Percentiles rank a stretch among this genome's conserved stretches.
phyloP scores from a whole-genome alignment of 2,113 vertebrate species.

The Tyto alba region DNA sequence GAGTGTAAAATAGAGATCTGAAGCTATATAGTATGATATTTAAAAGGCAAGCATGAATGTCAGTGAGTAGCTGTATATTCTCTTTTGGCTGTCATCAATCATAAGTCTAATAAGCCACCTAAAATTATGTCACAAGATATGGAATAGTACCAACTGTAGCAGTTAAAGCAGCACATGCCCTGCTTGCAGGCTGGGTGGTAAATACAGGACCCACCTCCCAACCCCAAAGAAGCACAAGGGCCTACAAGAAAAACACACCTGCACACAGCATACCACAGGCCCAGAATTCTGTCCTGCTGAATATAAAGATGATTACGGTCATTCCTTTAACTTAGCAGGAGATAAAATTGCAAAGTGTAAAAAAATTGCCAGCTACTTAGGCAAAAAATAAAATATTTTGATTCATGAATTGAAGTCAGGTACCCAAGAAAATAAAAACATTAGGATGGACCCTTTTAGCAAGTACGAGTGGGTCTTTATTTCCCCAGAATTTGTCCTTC shows the following conservation, averaged over 20 bases:
- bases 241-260: background rate
- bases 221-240: background rate
- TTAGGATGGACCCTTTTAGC: background rate
- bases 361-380: background rate
- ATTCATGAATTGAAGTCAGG: background rate
- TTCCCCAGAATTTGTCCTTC: background rate
- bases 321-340: background rate
- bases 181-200: background rate
- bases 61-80: conserved; percentile 69
- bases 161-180: background rate
- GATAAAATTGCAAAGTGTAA: background rate
- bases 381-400: background rate
- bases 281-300: background rate
- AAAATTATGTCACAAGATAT: conserved; percentile 65
- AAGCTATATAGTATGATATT: conserved; percentile 58
- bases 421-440: background rate
- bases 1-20: conserved; percentile 67
- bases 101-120: conserved; percentile 75
- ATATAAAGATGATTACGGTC: background rate
- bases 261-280: fast-evolving
- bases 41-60: conserved; percentile 78
- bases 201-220: background rate
- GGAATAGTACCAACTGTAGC: background rate
- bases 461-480: background rate
- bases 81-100: conserved; percentile 76